phyloP scores from a whole-genome alignment of 2,797 vertebrate genomes.

The Varecia variegata region DNA sequence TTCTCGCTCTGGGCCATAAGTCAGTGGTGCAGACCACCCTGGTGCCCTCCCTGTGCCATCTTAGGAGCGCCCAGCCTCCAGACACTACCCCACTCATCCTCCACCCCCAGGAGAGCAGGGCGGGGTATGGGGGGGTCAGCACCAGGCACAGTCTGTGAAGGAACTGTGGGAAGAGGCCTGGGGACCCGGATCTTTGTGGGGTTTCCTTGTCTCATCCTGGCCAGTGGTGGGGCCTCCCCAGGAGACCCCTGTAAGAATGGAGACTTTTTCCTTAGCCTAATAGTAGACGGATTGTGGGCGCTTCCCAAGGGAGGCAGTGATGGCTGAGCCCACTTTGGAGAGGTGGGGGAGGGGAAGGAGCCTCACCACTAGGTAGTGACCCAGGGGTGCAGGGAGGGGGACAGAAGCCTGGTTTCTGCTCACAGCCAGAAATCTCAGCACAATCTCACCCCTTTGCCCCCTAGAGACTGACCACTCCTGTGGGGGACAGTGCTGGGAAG shows the following conservation, averaged over 20 bases:
- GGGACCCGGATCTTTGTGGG: background rate
- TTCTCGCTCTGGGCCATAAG: fast-evolving
- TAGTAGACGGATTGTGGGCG: background rate
- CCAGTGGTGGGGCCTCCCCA: background rate
- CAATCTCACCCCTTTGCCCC: background rate
- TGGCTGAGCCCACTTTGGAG: background rate
- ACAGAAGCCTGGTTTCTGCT: background rate
- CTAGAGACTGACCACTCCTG: background rate
- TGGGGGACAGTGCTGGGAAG: background rate
- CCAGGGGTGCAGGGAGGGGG: background rate
- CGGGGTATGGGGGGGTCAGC: background rate
- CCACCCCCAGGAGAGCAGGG: background rate
- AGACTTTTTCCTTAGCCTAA: background rate
- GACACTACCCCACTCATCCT: background rate
- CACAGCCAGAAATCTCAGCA: background rate
- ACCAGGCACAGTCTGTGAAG: background rate
- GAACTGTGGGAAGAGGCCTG: background rate
- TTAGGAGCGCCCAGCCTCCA: background rate
- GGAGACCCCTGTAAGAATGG: background rate
- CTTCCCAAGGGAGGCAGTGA: background rate
- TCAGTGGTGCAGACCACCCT: fast-evolving
- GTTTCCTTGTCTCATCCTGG: background rate
- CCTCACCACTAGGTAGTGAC: background rate
- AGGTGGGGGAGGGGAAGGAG: background rate
- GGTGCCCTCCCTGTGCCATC: fast-evolving